Evolutionary conservation across 2,888 invertebrate species (phyloP).

Genomic region (Spodoptera exigua): DNA sequence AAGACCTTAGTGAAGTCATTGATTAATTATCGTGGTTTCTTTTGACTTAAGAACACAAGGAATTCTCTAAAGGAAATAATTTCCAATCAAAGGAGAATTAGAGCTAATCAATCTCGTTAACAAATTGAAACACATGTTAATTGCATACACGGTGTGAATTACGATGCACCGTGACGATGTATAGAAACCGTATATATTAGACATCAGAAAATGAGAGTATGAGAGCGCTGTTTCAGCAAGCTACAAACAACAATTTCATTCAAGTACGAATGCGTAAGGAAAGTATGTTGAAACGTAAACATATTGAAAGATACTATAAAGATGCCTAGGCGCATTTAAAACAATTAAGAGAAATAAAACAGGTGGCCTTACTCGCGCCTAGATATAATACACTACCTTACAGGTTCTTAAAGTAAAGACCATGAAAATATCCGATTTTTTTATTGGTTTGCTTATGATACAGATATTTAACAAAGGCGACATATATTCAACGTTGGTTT

Average conservation of each 20-base stretch:
- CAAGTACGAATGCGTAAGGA: constrained; percentile 52
- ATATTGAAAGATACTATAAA: constrained; percentile 83
- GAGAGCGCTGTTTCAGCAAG: constrained; percentile 37
- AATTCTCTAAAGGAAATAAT: not conserved
- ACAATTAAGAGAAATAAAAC: constrained; percentile 60
- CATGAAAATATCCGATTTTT: not conserved
- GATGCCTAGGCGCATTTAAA: constrained; percentile 67
- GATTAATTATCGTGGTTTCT: too few species aligned
- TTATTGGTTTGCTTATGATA: too few species aligned
- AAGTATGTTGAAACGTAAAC: constrained; percentile 83
- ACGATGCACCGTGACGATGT: constrained; percentile 19
- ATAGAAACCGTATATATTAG: constrained; percentile 45
- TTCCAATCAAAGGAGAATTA: constrained; percentile 6
- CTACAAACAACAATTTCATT: constrained; percentile 51
- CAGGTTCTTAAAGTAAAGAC: not conserved
- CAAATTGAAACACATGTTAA: constrained; percentile 27
- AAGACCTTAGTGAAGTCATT: too few species aligned
- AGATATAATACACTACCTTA: too few species aligned
- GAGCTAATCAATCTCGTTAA: constrained; percentile 15
- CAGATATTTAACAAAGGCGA: constrained; percentile 22
- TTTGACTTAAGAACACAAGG: not conserved
- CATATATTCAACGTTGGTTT: constrained; percentile 14
- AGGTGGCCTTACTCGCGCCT: not conserved
- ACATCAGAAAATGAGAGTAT: constrained; percentile 39
- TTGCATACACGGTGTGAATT: constrained; percentile 18